Conservation (phyloP, 2,113 vertebrate genomes). For the Scomber colias region DNA sequence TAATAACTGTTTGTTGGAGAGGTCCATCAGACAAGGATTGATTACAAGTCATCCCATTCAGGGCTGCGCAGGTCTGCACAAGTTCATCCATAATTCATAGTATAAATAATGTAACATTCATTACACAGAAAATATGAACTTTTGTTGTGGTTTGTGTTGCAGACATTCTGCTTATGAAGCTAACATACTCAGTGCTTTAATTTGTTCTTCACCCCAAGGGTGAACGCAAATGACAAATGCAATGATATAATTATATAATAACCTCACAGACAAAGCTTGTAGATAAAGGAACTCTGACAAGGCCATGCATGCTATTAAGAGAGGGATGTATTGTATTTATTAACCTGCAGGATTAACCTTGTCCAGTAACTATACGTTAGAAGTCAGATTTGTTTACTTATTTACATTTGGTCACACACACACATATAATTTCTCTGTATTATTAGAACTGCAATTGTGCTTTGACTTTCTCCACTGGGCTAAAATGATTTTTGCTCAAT, state of each 20-base stretch:
- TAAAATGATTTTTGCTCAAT: conserved; percentile 60
- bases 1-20: conserved; percentile 79
- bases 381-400: conserved; percentile 73
- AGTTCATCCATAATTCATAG: conserved; percentile 85
- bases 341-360: conserved; percentile 83
- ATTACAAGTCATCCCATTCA: conserved; percentile 74
- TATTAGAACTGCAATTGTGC: conserved; percentile 46
- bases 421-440: conserved; percentile 32
- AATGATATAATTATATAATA: conserved; percentile 83
- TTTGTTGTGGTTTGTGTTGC: conserved; percentile 77
- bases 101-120: conserved; percentile 87
- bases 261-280: conserved; percentile 68
- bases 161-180: conserved; percentile 79
- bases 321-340: conserved; percentile 79
- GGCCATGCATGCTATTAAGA: conserved; percentile 65
- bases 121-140: conserved; percentile 86
- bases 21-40: conserved; percentile 77
- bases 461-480: conserved; percentile 26
- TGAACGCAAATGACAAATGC: conserved; percentile 82
- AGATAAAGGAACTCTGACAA: conserved; percentile 76
- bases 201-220: conserved; percentile 84
- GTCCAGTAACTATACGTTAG: conserved; percentile 52
- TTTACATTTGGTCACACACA: conserved; percentile 69
- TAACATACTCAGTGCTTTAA: conserved; percentile 81
- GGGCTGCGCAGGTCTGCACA: conserved; percentile 72